Evolutionary conservation across 2,888 invertebrate species (phyloP), one percentile per base, ranked within the genome.

Genomic region (Zele albiditarsus): DNA sequence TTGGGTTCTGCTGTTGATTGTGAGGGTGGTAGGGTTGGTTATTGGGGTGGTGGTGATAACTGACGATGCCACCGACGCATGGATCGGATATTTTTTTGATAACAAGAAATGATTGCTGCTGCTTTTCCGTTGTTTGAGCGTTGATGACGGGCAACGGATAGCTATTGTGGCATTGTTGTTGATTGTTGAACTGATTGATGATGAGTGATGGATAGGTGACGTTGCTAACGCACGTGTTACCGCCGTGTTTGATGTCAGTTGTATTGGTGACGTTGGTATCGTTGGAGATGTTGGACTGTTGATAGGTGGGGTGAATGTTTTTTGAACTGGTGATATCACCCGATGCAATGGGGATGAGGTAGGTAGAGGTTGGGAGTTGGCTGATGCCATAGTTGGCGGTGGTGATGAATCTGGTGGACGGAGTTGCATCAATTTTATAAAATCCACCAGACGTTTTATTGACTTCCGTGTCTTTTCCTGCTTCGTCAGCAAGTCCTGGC

Each of bases 391-490:
- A 77, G 77, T 82, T 78, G 65, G 81, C 77, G 63, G 80, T 74
- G 79, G 83, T 60, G 82, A 83, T 78, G 82, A 84, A 71, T 77
- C 77, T 78, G 53, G 68, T 80, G 83, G 78, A 70, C 62, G 78
- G 60, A 80, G 82, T 75, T 88, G 88, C 82, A 88, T 88, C 85
- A 84, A 77, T 68, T 84, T 88, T 84, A 88, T 87, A 80, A 89
- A 89, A 78, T 88, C 88, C 86, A 87, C 84, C 73, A 89, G 84
- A 27, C 88, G 87, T 68, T 88, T 89, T 85, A 89, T 88, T 71
- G 88, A 89, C 71, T 80, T 88, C 84, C 87, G 88, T 16, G 87
- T 89, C 82, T 83, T 88, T 83, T 88, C 88, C 84, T 88, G 88
- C 63, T 88, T 87, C 82, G 83, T 86, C 83, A 87, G 75, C 78